These are phyloP conservation scores for Phenganax marumi DNA, from an alignment of 92 coral and sea anemone genomes.

Conservation along the genomic window DNA sequence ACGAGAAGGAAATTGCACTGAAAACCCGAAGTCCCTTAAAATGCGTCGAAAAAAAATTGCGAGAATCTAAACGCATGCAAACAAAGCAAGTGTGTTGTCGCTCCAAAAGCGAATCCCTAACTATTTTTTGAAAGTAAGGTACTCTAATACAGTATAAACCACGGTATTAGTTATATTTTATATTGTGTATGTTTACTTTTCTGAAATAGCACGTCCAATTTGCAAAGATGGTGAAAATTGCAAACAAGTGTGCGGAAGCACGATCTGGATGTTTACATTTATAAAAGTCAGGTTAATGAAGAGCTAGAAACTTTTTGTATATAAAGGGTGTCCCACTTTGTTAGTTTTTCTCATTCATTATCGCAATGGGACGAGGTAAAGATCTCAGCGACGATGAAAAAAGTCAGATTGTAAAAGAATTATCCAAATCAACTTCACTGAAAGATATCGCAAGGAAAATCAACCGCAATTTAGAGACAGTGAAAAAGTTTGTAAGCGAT, in stretches of 20 bases:
- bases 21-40: no score
- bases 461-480: no score
- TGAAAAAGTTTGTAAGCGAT: neutral
- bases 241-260: neutral
- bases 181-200: neutral
- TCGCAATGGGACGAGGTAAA: neutral
- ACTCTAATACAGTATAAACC: constrained; percentile 17
- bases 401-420: neutral
- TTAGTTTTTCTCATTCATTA: neutral
- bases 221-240: neutral
- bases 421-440: neutral
- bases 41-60: no score
- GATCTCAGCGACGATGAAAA: neutral
- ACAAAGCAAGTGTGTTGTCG: no score
- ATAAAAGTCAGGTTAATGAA: neutral
- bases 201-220: no score
- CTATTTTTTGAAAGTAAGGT: no score
- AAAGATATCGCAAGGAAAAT: no score
- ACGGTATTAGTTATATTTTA: neutral
- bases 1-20: no score
- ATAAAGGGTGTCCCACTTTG: neutral
- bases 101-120: no score
- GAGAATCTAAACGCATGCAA: no score
- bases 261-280: neutral
- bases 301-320: neutral